These are phyloP conservation scores for Heliocidaris tuberculata DNA, from an alignment of 35 echinoderm and acorn worm species.

Conservation along the genomic window DNA sequence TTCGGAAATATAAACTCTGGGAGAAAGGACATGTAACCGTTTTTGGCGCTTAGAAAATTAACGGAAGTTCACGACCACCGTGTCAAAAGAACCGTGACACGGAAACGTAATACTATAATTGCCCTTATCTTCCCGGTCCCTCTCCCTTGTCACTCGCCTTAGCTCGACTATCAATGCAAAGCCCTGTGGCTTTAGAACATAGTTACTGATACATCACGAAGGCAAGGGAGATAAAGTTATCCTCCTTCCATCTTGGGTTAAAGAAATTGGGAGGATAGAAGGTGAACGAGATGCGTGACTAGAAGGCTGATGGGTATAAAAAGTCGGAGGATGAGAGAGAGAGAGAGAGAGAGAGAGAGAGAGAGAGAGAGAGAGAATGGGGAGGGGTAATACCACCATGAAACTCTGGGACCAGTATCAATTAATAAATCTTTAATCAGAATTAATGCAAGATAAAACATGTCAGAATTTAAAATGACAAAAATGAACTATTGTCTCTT, in stretches of 20 bases:
- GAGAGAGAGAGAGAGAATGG: no score
- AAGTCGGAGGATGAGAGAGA: no score
- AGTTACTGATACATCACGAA: neutral
- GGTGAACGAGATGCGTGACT: neutral
- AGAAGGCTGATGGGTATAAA: neutral
- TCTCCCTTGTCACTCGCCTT: neutral
- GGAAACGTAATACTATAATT: conserved; percentile 5
- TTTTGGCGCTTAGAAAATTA: neutral
- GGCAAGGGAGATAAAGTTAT: neutral
- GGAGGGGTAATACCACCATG: no score
- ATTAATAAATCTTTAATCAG: no score
- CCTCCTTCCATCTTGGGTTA: neutral
- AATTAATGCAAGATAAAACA: no score
- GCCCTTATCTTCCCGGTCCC: neutral
- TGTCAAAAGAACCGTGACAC: neutral
- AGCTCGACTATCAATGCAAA: neutral
- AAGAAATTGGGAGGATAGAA: neutral
- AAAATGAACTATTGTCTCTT: no score
- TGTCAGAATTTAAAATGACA: no score
- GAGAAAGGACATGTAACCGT: no score
- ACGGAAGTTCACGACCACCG: neutral
- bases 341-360: no score
- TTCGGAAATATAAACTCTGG: no score
- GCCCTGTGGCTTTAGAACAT: neutral
- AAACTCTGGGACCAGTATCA: no score